These are phyloP conservation scores for Pollimyrus isidori DNA, from an alignment of 2,113 vertebrate genomes.

Conservation along the genomic window DNA sequence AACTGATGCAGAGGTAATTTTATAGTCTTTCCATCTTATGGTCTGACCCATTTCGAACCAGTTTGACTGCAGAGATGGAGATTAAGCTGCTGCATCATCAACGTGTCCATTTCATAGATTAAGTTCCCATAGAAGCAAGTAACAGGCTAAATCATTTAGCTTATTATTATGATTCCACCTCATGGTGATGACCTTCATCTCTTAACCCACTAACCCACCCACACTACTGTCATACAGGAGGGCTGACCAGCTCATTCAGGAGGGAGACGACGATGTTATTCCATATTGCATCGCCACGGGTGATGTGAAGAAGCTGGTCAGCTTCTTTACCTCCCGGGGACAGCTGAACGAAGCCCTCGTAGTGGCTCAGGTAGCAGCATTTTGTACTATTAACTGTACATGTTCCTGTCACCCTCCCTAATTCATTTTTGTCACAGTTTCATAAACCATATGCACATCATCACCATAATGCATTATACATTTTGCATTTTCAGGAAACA, in stretches of 20 bases:
- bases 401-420: neutral
- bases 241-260: conserved; percentile 89
- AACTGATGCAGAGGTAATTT: conserved; percentile 88
- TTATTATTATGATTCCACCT: neutral
- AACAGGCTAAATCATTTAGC: neutral
- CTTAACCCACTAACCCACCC: neutral
- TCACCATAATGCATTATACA: neutral
- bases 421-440: neutral
- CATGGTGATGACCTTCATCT: neutral
- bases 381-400: neutral
- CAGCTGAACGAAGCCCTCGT: conserved; percentile 87
- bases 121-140: neutral
- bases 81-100: neutral
- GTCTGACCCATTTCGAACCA: neutral
- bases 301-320: conserved; percentile 80
- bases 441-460: neutral
- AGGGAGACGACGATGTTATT: conserved; percentile 87
- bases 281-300: conserved; percentile 87
- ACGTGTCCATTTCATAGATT: neutral
- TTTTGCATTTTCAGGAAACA: neutral
- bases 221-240: conserved; percentile 59
- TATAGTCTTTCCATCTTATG: neutral
- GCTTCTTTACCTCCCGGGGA: conserved; percentile 83
- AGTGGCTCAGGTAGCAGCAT: conserved; percentile 75
- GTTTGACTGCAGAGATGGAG: neutral